phyloP scores from a whole-genome alignment of 1,140 invertebrate genomes.

The Teleopsis dalmanni region DNA sequence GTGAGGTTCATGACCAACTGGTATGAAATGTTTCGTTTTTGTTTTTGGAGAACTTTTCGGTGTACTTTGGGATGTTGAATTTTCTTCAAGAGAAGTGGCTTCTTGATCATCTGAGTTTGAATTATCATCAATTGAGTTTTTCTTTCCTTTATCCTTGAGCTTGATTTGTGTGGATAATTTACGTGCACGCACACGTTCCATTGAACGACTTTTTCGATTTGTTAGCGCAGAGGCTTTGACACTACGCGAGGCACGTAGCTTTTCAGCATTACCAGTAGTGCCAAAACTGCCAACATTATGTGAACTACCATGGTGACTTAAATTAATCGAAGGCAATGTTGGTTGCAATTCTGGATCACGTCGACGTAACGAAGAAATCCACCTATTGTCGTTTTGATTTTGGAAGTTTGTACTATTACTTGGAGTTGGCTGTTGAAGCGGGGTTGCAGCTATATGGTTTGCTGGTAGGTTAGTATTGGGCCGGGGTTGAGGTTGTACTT shows the following conservation, averaged over 20 bases:
- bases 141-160: conserved; percentile 29
- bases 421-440: not conserved
- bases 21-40: conserved; percentile 63
- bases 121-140: conserved; percentile 39
- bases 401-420: conserved; percentile 21
- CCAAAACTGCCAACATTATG: conserved; percentile 24
- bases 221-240: conserved; percentile 26
- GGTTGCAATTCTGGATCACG: conserved; percentile 60
- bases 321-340: conserved; percentile 53
- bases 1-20: conserved; percentile 67
- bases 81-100: conserved; percentile 40
- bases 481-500: conserved; percentile 38
- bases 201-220: conserved; percentile 48
- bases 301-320: conserved; percentile 34
- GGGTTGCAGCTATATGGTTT: not conserved
- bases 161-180: conserved; percentile 33
- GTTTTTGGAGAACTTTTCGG: conserved; percentile 30
- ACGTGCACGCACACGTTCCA: conserved; percentile 47
- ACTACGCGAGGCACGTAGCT: conserved; percentile 25
- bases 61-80: conserved; percentile 22
- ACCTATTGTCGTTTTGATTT: conserved; percentile 39
- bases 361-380: conserved; percentile 50
- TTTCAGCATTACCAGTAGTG: conserved; percentile 12
- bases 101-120: conserved; percentile 43
- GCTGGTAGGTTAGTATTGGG: conserved; percentile 17